Base-by-base conservation (phyloP, 1,140 invertebrate species). In the Drosophila burlai region DNA sequence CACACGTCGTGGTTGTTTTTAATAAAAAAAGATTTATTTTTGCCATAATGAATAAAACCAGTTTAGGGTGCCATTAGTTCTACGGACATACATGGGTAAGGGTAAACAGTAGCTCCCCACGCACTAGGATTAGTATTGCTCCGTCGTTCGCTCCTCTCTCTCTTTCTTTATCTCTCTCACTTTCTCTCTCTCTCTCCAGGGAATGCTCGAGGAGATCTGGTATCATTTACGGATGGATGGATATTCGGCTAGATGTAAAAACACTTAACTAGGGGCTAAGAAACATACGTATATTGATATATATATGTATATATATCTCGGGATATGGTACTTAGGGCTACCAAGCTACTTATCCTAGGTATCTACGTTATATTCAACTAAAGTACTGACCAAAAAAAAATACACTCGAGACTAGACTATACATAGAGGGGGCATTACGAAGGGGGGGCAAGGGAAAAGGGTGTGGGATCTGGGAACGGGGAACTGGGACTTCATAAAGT, bases 381-480 rank as follows among this genome's bases (percentile, higher is more conserved):
- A 76, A 76, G 46, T 59, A 67, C 55, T 55, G 61, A 76, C 52
- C 40, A 76, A 66, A 76, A 72, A 74, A 74, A 36, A 57, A 68
- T 89, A 81, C 84, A 78, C 82, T 83, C 72, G 80, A 83, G 83
- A 87, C 76, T 87, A 87, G 80, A 89, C 81, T 89, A 84, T 90
- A 89, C 73, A 87, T 61, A 46, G 36, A 43, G 36, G 66, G 66
- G 26, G 24, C 7, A 9, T 8, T 18, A 24, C n/a, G 16, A n/a
- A 4, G 3, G 18, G 4, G 21, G 38, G 26, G 24, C 2, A 24
- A 15, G 18, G 45, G 38, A 24, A 43, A 3, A 9, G 13, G 24
- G 36, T 10, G 9, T n/a, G 40, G 42, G 40, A 9, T 8, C 13
- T n/a, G 24, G 34, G 9, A 21, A 29, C 29, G 26, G 31, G 16